These are phyloP conservation scores for Pachyrhynchus sulphureomaculatus DNA, from an alignment of 1,140 invertebrate species.

Conservation along the genomic window DNA sequence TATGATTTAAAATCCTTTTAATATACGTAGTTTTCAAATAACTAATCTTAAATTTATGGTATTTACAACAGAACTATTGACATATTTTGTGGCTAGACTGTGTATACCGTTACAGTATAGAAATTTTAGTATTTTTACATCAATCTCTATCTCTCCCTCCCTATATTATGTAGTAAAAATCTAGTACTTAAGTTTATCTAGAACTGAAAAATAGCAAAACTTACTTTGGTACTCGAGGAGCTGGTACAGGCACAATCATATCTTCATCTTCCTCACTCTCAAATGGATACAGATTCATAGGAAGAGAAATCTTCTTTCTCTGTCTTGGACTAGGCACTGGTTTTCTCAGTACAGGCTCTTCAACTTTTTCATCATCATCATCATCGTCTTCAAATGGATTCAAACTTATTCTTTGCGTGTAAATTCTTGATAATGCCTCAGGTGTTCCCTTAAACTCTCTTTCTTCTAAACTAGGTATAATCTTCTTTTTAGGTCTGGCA, in stretches of 20 bases:
- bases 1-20: too few species aligned
- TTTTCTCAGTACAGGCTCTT: background rate
- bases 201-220: too few species aligned
- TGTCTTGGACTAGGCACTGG: conserved; percentile 14
- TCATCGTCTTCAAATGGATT: conserved; percentile 69
- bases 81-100: too few species aligned
- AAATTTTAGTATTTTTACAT: too few species aligned
- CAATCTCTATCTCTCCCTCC: too few species aligned
- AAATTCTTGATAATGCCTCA: conserved; percentile 1
- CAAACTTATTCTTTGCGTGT: conserved; percentile 24
- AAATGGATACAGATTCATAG: conserved; percentile 64
- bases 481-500: conserved; percentile 22
- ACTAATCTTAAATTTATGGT: too few species aligned
- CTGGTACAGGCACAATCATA: conserved; percentile 57
- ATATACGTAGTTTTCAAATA: too few species aligned
- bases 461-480: conserved; percentile 5
- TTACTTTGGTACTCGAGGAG: conserved; percentile 51
- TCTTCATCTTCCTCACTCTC: conserved; percentile 66
- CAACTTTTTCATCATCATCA: conserved; percentile 60
- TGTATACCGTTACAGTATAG: too few species aligned
- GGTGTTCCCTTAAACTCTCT: conserved; percentile 2
- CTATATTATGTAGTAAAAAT: too few species aligned
- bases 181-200: too few species aligned
- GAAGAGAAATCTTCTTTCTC: conserved; percentile 38
- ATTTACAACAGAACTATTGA: too few species aligned